Evolutionary conservation across 2,797 vertebrate genomes (phyloP), one percentile per base, ranked within the genome.

Genomic region (Adrianichthys oophorus): DNA sequence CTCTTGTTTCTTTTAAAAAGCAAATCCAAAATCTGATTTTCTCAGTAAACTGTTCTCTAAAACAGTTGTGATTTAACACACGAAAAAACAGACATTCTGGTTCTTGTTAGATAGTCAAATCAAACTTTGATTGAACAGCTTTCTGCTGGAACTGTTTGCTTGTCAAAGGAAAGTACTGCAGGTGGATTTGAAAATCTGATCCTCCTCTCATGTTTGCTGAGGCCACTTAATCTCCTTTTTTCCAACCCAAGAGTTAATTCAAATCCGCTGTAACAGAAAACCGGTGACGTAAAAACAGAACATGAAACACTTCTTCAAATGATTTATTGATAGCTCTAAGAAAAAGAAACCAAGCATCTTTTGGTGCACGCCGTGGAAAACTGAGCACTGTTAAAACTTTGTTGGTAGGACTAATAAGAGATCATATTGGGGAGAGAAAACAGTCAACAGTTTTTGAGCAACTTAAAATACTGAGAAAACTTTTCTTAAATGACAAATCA

Each of bases 301-400:
- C 88, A 78, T 85, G 62, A 73, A 89, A 87, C 15, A 62, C 80
- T 72, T 67, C 59, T 67, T 32, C 57, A 26, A 59, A 80, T 91
- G 77, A 89, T 59, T 92, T 90, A 89, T 90, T 91, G 48, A 91
- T 89, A 70, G 65, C 52, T 56, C 55, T 68, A 24, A 78, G 64
- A 42, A n/a, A 55, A 49, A 54, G 56, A 73, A 45, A 52, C 10
- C 0, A 24, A 44, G 62, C 41, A 42, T 47, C 52, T 41, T 75
- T 59, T 81, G 56, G 43, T 15, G 4, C 45, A 8, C 40, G 51
- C 32, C 37, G 2, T 18, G 29, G 42, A 46, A 49, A 58, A 37
- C 53, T 48, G 14, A 67, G 15, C 6, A 52, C 52, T 8, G 29
- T 10, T 32, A 8, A 32, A 32, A 32, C 24, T 26, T 26, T 8